A percentile compares a stretch with the other conserved stretches of the same genome.
Conservation (phyloP, 1,140 invertebrate species). For the Heterodera carotae region DNA sequence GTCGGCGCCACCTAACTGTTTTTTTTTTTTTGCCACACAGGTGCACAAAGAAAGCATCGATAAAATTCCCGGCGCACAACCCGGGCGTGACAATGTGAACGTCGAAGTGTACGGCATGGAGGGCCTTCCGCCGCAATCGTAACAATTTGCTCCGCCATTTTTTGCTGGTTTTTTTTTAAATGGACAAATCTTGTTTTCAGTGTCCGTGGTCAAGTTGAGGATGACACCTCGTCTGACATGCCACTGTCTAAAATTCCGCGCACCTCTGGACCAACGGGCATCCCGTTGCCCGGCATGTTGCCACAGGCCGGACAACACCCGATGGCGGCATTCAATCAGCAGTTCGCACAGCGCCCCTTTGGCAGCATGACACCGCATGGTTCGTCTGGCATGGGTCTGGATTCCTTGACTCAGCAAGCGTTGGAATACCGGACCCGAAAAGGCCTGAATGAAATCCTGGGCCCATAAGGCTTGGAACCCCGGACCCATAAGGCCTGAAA, state of each 20-base stretch:
- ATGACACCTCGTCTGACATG: slow-evolving; percentile 19
- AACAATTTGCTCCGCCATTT: too few relatives aligned
- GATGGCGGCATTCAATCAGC: neutral
- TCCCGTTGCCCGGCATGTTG: slow-evolving; percentile 29
- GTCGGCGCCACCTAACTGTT: too few relatives aligned
- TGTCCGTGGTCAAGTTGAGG: slow-evolving; percentile 28
- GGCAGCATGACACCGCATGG: neutral
- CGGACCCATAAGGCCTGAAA: too few relatives aligned
- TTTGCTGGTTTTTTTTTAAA: too few relatives aligned
- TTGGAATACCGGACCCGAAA: too few relatives aligned
- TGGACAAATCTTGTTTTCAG: neutral
- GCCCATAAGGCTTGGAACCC: too few relatives aligned
- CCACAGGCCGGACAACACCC: slow-evolving; percentile 2
- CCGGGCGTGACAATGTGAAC: slow-evolving; percentile 95
- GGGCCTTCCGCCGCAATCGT: slow-evolving; percentile 85
- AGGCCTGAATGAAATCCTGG: too few relatives aligned
- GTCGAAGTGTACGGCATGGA: slow-evolving; percentile 99
- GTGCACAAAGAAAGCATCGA: slow-evolving; percentile 99
- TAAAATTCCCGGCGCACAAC: slow-evolving; percentile 97
- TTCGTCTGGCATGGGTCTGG: neutral
- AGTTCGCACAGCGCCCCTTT: neutral
- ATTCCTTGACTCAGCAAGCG: too few relatives aligned
- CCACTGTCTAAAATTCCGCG: slow-evolving; percentile 30
- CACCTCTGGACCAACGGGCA: slow-evolving; percentile 24
- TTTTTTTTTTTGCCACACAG: slow-evolving; percentile 75